Percentiles rank a stretch among this genome's conserved stretches.
These are phyloP conservation scores for Lordiphosa mommai DNA, from an alignment of 1,140 invertebrate species.

Conservation along the genomic window DNA sequence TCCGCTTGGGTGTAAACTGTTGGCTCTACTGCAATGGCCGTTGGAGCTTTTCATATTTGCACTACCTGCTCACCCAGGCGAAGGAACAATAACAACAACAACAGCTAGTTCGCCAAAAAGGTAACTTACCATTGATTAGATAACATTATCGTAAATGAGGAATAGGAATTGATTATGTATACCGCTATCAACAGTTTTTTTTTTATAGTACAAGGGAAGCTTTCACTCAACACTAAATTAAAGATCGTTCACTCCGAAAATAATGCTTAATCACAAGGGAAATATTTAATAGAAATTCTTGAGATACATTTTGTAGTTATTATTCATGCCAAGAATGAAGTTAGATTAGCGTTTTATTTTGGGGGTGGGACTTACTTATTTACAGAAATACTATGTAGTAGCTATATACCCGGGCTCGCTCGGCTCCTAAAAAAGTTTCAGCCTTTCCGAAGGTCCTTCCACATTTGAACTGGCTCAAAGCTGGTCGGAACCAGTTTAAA, in stretches of 20 bases:
- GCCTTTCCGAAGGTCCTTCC: too few species aligned
- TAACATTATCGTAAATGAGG: constrained; percentile 48
- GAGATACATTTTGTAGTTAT: too few species aligned
- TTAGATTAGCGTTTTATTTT: too few species aligned
- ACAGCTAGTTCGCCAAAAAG: constrained; percentile 1
- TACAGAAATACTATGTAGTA: too few species aligned
- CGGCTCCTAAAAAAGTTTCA: too few species aligned
- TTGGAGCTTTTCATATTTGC: not conserved
- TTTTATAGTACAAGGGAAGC: constrained; percentile 11
- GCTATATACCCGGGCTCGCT: too few species aligned
- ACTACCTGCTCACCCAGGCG: not conserved
- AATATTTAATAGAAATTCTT: too few species aligned
- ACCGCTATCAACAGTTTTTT: constrained; percentile 1
- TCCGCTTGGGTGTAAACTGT: constrained; percentile 15
- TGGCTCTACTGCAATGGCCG: constrained; percentile 18
- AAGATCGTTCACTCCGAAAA: constrained; percentile 4
- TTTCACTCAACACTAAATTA: constrained; percentile 27
- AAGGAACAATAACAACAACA: not conserved
- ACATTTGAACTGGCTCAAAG: too few species aligned
- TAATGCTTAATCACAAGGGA: too few species aligned
- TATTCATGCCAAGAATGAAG: too few species aligned
- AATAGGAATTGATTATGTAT: constrained; percentile 39
- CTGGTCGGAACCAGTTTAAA: too few species aligned
- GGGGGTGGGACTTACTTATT: too few species aligned
- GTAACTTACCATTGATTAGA: constrained; percentile 38